Conservation (phyloP, 2,113 vertebrate species). For the Cercopithecus mona region DNA sequence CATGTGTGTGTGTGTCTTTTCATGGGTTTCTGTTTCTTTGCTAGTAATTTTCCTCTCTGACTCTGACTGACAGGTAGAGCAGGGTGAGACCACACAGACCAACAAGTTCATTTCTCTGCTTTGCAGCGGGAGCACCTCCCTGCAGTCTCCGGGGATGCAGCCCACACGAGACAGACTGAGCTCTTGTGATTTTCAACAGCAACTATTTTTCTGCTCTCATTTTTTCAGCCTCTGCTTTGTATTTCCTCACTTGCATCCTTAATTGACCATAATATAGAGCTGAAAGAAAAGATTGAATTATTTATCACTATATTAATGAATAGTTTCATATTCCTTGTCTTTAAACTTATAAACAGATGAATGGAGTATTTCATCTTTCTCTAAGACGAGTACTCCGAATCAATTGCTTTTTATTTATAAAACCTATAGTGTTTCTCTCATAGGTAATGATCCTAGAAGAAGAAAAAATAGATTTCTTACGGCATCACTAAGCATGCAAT, state of each 20-base stretch:
- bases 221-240: not conserved
- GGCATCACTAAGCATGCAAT: not conserved
- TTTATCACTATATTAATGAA: not conserved
- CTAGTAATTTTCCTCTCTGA: not conserved
- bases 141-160: accelerated
- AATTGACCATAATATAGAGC: not conserved
- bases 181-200: accelerated
- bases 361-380: not conserved
- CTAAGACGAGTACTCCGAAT: not conserved
- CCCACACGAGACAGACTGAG: no score
- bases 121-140: not conserved
- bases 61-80: no score
- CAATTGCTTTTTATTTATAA: not conserved
- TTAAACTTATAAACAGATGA: not conserved
- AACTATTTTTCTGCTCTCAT: not conserved
- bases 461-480: not conserved
- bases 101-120: not conserved
- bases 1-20: no score
- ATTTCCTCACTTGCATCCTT: not conserved
- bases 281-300: not conserved
- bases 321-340: not conserved
- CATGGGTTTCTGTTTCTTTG: not conserved
- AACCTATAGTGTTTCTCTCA: not conserved
- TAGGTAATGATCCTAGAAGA: not conserved
- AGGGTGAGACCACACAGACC: not conserved